Evolutionary conservation across 2,888 invertebrate genomes (phyloP), one percentile per base, ranked within the genome.

Genomic region (Xestoiulus laeticollis): DNA sequence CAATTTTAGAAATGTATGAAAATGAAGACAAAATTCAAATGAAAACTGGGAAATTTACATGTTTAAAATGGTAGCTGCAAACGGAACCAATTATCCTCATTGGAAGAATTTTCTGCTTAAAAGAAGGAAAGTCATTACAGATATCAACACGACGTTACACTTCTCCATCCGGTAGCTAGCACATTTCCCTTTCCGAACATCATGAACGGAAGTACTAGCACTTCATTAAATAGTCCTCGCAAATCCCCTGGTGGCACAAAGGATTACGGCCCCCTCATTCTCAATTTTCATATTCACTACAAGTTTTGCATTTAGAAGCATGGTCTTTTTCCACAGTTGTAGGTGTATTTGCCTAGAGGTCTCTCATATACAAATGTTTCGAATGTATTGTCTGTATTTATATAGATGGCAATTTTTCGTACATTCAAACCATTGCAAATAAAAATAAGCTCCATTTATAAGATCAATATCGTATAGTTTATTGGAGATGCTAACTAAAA

Each of bases 191-290:
- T n/a, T n/a, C n/a, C 59, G 59, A 59, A 22, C 26, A 78, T 78
- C 78, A 26, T 30, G 22, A 78, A 78, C 78, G 78, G 78, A 78
- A 78, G 78, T 78, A 78, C 78, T 22, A 30, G 14, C 78, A 78
- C 78, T 78, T 78, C 78, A 78, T 78, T 78, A 78, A 78, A 78
- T 30, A 78, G 78, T 78, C 78, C 26, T 78, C 78, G 30, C 78
- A 78, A 30, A 78, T 30, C 22, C 78, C 78, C 78, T 78, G 30
- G 78, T 78, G 78, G 78, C 78, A 78, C 30, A 22, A 0, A 78
- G 78, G 78, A 78, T 78, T 78, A 78, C n/a, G n/a, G 78, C 78
- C 22, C 5, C 78, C 26, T 10, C 78, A 10, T 78, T 78, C 78
- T 30, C 78, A 2, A 30, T 78, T 78, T 78, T 14, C 10, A 26